Conservation (phyloP, 2,113 vertebrate genomes). For the Pluvianellus socialis region DNA sequence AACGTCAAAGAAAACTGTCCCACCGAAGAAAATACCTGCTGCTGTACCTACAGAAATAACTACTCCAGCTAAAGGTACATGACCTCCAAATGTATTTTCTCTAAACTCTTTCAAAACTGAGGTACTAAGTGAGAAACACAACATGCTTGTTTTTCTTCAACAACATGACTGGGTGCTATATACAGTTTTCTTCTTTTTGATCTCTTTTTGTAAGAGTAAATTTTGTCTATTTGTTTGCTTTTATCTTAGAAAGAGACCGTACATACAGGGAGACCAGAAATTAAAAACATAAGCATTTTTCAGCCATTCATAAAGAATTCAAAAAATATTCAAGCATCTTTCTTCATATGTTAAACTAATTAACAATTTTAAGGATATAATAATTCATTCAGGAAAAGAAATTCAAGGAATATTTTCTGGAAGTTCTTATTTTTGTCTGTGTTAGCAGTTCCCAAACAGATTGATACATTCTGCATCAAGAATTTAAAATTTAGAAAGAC, state of each 20-base stretch:
- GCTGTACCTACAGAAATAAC: background rate
- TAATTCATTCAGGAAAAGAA: background rate
- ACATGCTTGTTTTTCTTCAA: background rate
- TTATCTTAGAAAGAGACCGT: background rate
- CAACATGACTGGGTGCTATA: background rate
- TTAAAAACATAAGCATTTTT: background rate
- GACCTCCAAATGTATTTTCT: background rate
- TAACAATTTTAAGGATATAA: background rate
- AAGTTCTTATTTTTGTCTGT: background rate
- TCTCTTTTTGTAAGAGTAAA: background rate
- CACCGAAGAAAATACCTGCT: slow-evolving; percentile 33
- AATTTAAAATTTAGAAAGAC: background rate
- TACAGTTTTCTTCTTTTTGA: background rate
- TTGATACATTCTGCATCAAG: background rate
- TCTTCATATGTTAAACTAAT: background rate
- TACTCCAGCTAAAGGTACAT: slow-evolving; percentile 46
- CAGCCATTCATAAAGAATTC: background rate
- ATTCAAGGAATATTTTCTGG: background rate
- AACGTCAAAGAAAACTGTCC: slow-evolving; percentile 36
- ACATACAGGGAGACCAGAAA: background rate
- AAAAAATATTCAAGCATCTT: background rate
- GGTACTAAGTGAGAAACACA: background rate
- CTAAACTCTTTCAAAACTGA: background rate
- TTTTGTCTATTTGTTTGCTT: background rate
- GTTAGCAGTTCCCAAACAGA: background rate